These are phyloP conservation scores for Amphilophus citrinellus DNA, from an alignment of 2,113 vertebrate genomes.

Conservation along the genomic window DNA sequence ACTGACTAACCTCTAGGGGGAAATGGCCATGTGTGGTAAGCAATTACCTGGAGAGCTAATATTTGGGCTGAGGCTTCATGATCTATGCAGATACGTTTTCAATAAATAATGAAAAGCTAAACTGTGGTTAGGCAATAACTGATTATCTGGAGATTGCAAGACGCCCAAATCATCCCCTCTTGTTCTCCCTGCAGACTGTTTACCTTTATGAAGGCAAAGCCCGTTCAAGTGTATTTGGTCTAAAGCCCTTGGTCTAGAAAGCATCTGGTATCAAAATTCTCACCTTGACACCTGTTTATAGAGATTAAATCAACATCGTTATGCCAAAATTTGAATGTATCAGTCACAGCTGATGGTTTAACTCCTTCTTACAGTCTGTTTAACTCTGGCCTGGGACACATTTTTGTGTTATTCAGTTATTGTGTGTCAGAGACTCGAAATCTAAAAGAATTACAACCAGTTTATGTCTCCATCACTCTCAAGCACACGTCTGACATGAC, in stretches of 20 bases:
- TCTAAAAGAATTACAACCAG: constrained; percentile 11
- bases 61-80: not conserved
- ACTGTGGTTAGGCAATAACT: not conserved
- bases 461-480: constrained; percentile 19
- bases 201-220: not conserved
- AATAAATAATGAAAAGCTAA: not conserved
- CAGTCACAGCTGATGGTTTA: not conserved
- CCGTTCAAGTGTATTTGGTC: not conserved
- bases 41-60: not conserved
- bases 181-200: not conserved
- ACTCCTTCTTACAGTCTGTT: not conserved
- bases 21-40: not conserved
- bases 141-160: not conserved
- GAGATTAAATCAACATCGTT: not conserved
- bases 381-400: not conserved
- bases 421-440: not conserved
- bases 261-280: not conserved
- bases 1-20: not conserved
- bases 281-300: not conserved
- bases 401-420: not conserved
- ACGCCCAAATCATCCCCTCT: not conserved
- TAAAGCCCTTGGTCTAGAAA: not conserved
- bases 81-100: not conserved
- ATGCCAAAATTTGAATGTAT: not conserved
- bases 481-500: constrained; percentile 38